Evolutionary conservation across 1,140 invertebrate genomes (phyloP), one percentile per base, ranked within the genome.

Genomic region (Pachyrhynchus sulphureomaculatus): DNA sequence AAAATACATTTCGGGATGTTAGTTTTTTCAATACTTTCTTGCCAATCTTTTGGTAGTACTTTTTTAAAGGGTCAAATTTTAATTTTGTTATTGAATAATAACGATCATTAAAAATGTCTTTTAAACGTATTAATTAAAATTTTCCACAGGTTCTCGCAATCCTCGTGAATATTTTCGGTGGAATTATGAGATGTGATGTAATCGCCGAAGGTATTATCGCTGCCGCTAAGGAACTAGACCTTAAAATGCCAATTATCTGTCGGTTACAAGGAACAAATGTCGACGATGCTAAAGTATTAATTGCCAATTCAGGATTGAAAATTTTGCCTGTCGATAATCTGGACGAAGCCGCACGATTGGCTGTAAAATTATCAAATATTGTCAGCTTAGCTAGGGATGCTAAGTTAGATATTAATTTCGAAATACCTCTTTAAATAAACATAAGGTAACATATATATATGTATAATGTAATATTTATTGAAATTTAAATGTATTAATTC

Each of bases 281-380:
- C n/a, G 90, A 95, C 76, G 92, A 96, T 76, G 95, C 94, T 1
- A 93, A 95, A 72, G 88, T 92, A 52, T 76, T 97, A 64, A 95
- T 98, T 68, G 87, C 86, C 6, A 83, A 87, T 53, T 93, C 93
- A 4, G 87, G 88, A 8, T 78, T 98, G 56, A 95, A 93, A 78
- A 98, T 99, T 75, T 83, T 98, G 60, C 92, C 95, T n/a, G 89
- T 92, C 72, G 94, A 98, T 77, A 94, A 97, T 81, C 82, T 98
- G 32, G 96, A 98, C 76, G 95, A 98, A 80, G 96, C 96, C 33
- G 95, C 96, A 4, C 85, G 92, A 72, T 86, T 98, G 56, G 93
- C 89, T 26, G 95, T 98, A 1, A 95, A 96, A 78, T 79, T 99
- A 33, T 96, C 95, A 0, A 92, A 92, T 69, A 99, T 99, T 73